Base-by-base conservation (phyloP, 2,113 vertebrate genomes). In the Gymnorhina tibicen region DNA sequence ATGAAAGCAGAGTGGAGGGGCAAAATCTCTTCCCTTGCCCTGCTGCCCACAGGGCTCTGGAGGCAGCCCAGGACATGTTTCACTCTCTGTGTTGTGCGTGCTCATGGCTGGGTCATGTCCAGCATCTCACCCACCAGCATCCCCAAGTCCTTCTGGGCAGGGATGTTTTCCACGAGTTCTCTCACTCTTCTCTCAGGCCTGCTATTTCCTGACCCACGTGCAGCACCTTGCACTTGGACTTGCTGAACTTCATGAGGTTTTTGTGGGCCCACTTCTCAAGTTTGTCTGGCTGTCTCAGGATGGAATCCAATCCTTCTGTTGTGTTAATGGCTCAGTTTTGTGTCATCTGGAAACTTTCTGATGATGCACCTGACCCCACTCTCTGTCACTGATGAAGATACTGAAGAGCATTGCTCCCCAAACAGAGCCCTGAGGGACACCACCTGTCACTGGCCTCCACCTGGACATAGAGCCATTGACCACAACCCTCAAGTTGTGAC, bases 401-500 rank as follows among this genome's bases (percentile, higher is more conserved):
- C 6, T 32, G 53, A 28, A 14, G 5, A 58, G 16, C 30, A 52
- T 23, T 0, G 0, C 13, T n/a, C 27, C 19, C 60, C 67, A 46
- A 39, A 67, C 0, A 39, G 49, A 49, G 9, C 10, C 10, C 37
- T n/a, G 37, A 58, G 12, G 22, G 23, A 74, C 19, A 59, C 12
- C 8, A 67, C 6, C 9, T 0, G 0, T 30, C 46, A 59, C 23
- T 21, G 35, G 28, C 8, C 13, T 67, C 28, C 39, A 24, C 9
- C 17, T 5, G 9, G 13, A n/a, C 27, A 37, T 0, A 19, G 13
- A 67, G 19, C 19, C 23, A 60, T 30, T 67, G 52, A 30, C 10
- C 23, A 59, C 37, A 74, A 21, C 5, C 20, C 9, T n/a, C 44
- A 39, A 39, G 23, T 24, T 60, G 6, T n/a, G 27, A 6, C 27